These are phyloP conservation scores for Babylonia areolata DNA, from an alignment of 1,140 invertebrate species.

Conservation along the genomic window DNA sequence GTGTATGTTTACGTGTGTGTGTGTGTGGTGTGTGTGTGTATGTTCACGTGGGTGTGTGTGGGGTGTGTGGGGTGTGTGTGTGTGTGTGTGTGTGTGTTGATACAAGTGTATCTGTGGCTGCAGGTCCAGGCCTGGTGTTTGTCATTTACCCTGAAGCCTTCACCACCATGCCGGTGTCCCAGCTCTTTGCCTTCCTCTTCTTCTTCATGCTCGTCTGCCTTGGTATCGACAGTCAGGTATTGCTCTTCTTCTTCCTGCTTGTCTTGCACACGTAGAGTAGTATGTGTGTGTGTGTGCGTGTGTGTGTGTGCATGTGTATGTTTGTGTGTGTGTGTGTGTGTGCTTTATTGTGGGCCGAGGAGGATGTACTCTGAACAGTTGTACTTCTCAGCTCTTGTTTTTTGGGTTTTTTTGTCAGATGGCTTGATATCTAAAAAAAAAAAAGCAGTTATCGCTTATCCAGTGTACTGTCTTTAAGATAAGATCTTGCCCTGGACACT, in stretches of 20 bases:
- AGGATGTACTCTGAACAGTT: too few relatives aligned
- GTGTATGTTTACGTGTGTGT: neutral
- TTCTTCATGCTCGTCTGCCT: conserved; percentile 75
- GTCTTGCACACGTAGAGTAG: neutral
- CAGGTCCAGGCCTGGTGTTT: conserved; percentile 74
- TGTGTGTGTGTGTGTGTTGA: neutral
- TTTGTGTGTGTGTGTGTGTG: neutral
- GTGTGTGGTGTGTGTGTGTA: neutral
- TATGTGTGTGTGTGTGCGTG: neutral
- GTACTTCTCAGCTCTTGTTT: too few relatives aligned
- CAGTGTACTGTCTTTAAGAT: too few relatives aligned
- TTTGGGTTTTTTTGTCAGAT: too few relatives aligned
- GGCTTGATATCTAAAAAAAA: too few relatives aligned
- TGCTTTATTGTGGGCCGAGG: too few relatives aligned
- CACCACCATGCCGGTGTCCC: conserved; percentile 67
- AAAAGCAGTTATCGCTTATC: too few relatives aligned
- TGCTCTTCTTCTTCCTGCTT: neutral
- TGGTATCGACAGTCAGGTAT: conserved; percentile 93
- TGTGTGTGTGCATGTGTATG: too few relatives aligned
- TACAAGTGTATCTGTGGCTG: neutral
- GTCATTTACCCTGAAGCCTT: conserved; percentile 75
- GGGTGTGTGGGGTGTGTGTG: too few relatives aligned
- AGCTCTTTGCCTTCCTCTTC: conserved; percentile 72
- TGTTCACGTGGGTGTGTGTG: neutral
- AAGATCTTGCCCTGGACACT: too few relatives aligned